Conservation (phyloP, 35 echinoderm and acorn worm species). For the Lytechinus pictus region DNA sequence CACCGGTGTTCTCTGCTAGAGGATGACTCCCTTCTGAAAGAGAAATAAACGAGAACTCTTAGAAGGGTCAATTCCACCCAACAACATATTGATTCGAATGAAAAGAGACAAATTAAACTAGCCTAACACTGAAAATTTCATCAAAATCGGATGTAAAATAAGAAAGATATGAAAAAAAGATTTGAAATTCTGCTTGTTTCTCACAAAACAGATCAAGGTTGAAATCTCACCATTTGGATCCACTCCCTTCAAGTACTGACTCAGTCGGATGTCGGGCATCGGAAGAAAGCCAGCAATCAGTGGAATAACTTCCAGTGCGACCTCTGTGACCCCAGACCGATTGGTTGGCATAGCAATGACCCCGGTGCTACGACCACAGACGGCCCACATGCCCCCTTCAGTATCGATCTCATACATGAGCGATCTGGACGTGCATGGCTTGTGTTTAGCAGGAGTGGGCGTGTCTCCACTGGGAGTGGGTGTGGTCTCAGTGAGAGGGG, state of each 20-base stretch:
- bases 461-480: conserved; percentile 11
- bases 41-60: neutral
- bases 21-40: neutral
- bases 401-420: conserved; percentile 88
- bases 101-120: too few species aligned
- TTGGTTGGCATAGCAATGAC: conserved; percentile 60
- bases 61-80: too few species aligned
- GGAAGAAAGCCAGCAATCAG: conserved; percentile 82
- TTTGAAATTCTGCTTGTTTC: too few species aligned
- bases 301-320: conserved; percentile 86
- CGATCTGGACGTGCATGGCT: conserved; percentile 23
- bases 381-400: conserved; percentile 79
- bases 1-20: neutral
- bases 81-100: too few species aligned
- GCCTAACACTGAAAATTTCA: too few species aligned
- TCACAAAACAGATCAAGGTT: neutral
- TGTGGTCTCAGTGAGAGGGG: conserved; percentile 3
- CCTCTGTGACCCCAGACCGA: conserved; percentile 60
- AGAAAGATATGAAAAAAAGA: too few species aligned
- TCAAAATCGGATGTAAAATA: too few species aligned
- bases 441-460: conserved; percentile 30
- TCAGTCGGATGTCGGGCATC: conserved; percentile 81
- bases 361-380: conserved; percentile 92
- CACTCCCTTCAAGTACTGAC: conserved; percentile 65
- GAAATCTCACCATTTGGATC: neutral